A percentile compares a stretch with the other conserved stretches of the same genome.
phyloP scores from a whole-genome alignment of 92 coral and sea anemone species.

The Zoanthus sansibaricus region DNA sequence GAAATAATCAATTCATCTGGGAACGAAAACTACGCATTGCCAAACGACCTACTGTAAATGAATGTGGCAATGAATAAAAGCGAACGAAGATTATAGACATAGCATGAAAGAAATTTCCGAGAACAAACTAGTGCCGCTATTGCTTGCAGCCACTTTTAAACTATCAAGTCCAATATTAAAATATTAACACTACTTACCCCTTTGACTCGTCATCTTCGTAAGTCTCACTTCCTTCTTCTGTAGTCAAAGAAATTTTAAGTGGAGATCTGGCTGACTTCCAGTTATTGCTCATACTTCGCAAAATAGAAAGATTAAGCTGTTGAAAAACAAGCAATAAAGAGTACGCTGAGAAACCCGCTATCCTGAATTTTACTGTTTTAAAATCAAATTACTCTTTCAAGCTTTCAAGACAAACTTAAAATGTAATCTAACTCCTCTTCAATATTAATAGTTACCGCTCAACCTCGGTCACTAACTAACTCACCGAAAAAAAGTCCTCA shows the following conservation, averaged over 20 bases:
- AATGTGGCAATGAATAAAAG: too few relatives aligned
- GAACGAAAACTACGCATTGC: too few relatives aligned
- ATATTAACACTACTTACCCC: background rate
- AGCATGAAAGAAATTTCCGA: too few relatives aligned
- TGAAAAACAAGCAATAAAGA: background rate
- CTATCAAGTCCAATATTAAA: background rate
- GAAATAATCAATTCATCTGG: too few relatives aligned
- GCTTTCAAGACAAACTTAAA: background rate
- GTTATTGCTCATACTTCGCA: constrained; percentile 75
- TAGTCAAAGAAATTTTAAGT: constrained; percentile 83
- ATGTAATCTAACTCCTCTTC: background rate
- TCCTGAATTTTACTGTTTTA: background rate
- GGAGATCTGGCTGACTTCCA: constrained; percentile 76
- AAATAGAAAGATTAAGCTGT: constrained; percentile 76
- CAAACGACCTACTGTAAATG: too few relatives aligned
- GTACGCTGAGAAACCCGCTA: background rate
- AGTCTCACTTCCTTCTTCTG: constrained; percentile 80
- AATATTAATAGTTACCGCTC: background rate
- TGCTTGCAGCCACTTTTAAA: background rate
- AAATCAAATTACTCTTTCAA: background rate
- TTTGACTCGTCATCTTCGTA: constrained; percentile 26
- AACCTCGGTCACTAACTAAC: background rate
- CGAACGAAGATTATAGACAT: too few relatives aligned
- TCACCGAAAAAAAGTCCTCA: constrained; percentile 69
- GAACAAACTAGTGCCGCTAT: too few relatives aligned